These are phyloP conservation scores for Camelus dromedarius DNA, from an alignment of 2,113 vertebrate species.

Conservation along the genomic window DNA sequence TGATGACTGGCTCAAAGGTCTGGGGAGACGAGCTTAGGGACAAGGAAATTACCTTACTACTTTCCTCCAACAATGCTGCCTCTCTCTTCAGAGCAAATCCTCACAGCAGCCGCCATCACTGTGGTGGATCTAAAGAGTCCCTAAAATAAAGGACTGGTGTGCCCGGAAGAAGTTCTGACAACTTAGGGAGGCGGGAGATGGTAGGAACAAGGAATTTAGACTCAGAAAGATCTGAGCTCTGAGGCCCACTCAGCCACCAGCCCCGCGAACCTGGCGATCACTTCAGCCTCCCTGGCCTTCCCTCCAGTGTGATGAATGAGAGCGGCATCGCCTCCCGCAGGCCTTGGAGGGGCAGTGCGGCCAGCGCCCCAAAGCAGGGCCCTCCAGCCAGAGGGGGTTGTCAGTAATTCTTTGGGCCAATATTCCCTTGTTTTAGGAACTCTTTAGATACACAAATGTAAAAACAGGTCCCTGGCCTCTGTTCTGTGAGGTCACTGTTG, in stretches of 20 bases:
- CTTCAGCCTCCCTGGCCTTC: neutral
- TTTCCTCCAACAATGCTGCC: neutral
- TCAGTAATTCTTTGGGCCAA: neutral
- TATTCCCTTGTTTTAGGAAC: neutral
- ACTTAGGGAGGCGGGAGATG: neutral
- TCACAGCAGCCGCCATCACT: neutral
- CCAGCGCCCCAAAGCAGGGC: rapidly evolving
- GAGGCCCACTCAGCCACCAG: neutral
- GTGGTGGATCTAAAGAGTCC: neutral
- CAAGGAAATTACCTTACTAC: neutral
- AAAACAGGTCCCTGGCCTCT: neutral
- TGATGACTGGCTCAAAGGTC: constrained; percentile 1
- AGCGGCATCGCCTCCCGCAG: rapidly evolving
- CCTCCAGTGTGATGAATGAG: neutral
- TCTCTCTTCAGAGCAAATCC: neutral
- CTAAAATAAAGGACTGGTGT: neutral
- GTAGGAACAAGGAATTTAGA: neutral
- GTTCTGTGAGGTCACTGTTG: neutral
- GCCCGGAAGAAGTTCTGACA: neutral
- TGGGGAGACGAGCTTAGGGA: neutral
- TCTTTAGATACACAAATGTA: neutral
- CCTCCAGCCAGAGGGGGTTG: neutral
- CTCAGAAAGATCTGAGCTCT: neutral
- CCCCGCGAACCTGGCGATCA: too few species aligned
- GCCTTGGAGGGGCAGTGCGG: neutral